Base-by-base conservation (phyloP, 2,888 invertebrate genomes). In the Reticulitermes lucifugus region DNA sequence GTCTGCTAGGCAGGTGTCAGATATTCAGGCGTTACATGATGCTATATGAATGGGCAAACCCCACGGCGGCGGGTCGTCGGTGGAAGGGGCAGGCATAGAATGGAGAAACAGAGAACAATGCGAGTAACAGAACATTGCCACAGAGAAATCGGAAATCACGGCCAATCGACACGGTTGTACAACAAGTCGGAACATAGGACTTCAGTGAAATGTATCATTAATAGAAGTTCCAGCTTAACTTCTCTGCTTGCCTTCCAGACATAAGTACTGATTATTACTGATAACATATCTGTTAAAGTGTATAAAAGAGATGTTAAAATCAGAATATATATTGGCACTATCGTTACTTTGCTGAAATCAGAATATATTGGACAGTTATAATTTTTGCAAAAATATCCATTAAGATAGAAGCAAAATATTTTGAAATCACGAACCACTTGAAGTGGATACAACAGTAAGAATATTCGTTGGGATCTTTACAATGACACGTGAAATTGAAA, bases 131-230 rank as follows among this genome's bases (percentile, higher is more conserved):
- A 41, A 73, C 73, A 73, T 73, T 21, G 25, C 73, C 41, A 73
- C 73, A 73, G 35, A 73, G 35, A 73, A 73, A 73, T 73, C 73
- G 73, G 73, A 73, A 73, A 73, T 73, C 73, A 73, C 41, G 41
- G 73, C 73, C 73, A 73, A 73, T 73, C 73, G 73, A 73, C 73
- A 73, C 41, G 73, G 29, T 35, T 73, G 73, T 73, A 35, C 12
- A 2, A 73, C 73, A 41, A 73, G 73, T 29, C 41, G 73, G 29
- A 35, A 73, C 35, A 35, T 73, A 73, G 41, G 41, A 41, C 21
- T 73, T 41, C 12, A 12, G 41, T 73, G 21, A 73, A 73, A 73
- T 41, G 12, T 41, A 73, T 73, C 73, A 41, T 73, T 41, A 73
- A 73, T 73, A 73, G 3, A 73, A 41, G 41, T 41, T 73, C 22